These are phyloP conservation scores for Trichomycterus rosablanca DNA, from an alignment of 2,113 vertebrate species.

Conservation along the genomic window DNA sequence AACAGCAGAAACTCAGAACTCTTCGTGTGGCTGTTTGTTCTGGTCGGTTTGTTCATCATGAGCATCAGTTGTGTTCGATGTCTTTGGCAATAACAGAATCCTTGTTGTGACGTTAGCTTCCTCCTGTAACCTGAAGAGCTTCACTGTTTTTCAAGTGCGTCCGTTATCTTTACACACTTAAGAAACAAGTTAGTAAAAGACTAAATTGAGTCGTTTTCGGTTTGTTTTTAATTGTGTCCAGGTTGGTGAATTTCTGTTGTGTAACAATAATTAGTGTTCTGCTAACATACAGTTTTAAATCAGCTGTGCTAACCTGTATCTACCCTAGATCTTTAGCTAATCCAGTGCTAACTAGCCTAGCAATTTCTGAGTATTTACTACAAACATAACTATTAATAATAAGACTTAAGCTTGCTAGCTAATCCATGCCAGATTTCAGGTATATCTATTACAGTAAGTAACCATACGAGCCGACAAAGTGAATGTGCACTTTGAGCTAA, in stretches of 20 bases:
- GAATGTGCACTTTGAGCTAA: conserved; percentile 65
- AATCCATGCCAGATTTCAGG: background rate
- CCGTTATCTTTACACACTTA: conserved; percentile 1
- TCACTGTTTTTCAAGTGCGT: background rate
- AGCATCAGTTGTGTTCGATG: conserved; percentile 3
- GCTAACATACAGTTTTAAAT: too few species aligned
- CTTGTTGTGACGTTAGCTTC: conserved; percentile 23
- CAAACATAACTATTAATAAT: conserved; percentile 19
- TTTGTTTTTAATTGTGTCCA: too few species aligned
- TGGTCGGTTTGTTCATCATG: conserved; percentile 6
- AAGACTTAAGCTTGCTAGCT: too few species aligned
- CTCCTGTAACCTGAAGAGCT: conserved; percentile 16
- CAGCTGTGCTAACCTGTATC: conserved; percentile 2
- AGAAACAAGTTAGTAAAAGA: too few species aligned
- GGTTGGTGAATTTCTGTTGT: too few species aligned
- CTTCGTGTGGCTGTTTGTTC: conserved; percentile 7
- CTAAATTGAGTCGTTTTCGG: too few species aligned
- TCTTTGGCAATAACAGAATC: conserved; percentile 9
- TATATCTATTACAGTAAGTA: background rate
- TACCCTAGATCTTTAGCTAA: background rate
- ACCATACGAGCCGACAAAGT: conserved; percentile 68
- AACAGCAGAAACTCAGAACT: conserved; percentile 6
- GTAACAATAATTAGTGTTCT: too few species aligned
- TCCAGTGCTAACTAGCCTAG: conserved; percentile 10
- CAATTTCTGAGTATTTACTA: conserved; percentile 22